Percentiles rank a stretch among this genome's conserved stretches.
These are phyloP conservation scores for Drosophila subobscura DNA, from an alignment of 1,140 invertebrate species.

Conservation along the genomic window DNA sequence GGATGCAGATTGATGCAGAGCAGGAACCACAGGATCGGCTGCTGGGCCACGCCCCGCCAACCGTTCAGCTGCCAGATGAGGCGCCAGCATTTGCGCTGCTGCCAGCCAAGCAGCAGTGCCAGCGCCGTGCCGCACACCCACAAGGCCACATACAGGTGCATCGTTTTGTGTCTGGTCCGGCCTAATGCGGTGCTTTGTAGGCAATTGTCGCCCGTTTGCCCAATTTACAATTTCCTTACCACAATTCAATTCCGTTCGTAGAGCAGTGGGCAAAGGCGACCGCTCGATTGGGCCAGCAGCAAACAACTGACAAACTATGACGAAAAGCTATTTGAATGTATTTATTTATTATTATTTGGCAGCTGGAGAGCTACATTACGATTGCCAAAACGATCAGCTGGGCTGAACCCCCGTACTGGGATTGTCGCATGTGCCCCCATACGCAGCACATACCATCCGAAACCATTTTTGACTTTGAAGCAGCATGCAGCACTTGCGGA, in stretches of 20 bases:
- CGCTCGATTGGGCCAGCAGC: constrained; percentile 24
- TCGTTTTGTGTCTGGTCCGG: constrained; percentile 10
- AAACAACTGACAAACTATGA: constrained; percentile 24
- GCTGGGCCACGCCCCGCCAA: constrained; percentile 73
- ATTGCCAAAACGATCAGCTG: no score
- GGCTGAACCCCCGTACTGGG: no score
- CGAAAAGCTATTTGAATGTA: no score
- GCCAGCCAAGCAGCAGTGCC: constrained; percentile 59
- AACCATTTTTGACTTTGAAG: no score
- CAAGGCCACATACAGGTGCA: constrained; percentile 61
- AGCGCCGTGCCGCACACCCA: constrained; percentile 66
- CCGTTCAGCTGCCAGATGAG: constrained; percentile 81
- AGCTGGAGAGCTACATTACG: no score
- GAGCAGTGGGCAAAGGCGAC: constrained; percentile 14
- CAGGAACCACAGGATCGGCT: constrained; percentile 73
- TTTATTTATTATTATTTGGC: no score
- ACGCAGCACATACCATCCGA: no score
- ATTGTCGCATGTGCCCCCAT: no score
- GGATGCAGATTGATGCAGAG: constrained; percentile 73
- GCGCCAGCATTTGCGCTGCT: constrained; percentile 77
- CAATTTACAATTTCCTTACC: background rate
- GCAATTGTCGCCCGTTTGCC: constrained; percentile 20
- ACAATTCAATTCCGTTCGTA: background rate
- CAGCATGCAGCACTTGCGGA: no score
- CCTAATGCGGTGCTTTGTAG: constrained; percentile 68